These are phyloP conservation scores for Polymixis flavicincta DNA, from an alignment of 2,888 invertebrate species.

Conservation along the genomic window DNA sequence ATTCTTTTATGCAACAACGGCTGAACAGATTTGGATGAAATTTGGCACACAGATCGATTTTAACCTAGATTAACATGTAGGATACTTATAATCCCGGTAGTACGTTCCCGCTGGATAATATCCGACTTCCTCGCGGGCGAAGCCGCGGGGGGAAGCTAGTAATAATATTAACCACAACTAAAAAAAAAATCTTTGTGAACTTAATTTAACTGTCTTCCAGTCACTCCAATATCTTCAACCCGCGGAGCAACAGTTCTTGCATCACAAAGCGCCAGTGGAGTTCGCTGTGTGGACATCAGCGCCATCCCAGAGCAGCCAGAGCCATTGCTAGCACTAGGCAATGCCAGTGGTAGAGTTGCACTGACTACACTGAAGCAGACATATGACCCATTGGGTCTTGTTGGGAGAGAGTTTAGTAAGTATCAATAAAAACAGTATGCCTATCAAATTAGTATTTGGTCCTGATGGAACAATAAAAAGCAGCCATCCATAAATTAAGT, in stretches of 20 bases:
- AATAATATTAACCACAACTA: too few species aligned
- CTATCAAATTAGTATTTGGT: neutral
- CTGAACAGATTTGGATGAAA: too few species aligned
- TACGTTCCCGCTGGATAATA: too few species aligned
- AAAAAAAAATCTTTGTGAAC: too few species aligned
- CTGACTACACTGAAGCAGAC: constrained; percentile 94
- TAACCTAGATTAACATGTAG: too few species aligned
- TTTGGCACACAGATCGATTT: too few species aligned
- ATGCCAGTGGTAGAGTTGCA: constrained; percentile 96
- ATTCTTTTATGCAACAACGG: too few species aligned
- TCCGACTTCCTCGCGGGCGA: too few species aligned
- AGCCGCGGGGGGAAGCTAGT: too few species aligned
- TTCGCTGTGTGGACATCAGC: constrained; percentile 96
- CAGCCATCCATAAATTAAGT: too few species aligned
- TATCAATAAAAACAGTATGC: neutral
- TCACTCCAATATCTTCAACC: constrained; percentile 92
- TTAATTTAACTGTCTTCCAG: constrained; percentile 84
- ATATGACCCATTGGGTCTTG: constrained; percentile 92
- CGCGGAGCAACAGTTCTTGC: constrained; percentile 93
- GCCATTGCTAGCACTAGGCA: constrained; percentile 96
- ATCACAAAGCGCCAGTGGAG: constrained; percentile 95
- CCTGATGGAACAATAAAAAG: too few species aligned
- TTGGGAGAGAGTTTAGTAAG: constrained; percentile 94
- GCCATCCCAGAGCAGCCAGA: constrained; percentile 95
- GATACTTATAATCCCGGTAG: too few species aligned